phyloP scores from a whole-genome alignment of 2,797 vertebrate genomes.

The Sebastes kiyomatsui region DNA sequence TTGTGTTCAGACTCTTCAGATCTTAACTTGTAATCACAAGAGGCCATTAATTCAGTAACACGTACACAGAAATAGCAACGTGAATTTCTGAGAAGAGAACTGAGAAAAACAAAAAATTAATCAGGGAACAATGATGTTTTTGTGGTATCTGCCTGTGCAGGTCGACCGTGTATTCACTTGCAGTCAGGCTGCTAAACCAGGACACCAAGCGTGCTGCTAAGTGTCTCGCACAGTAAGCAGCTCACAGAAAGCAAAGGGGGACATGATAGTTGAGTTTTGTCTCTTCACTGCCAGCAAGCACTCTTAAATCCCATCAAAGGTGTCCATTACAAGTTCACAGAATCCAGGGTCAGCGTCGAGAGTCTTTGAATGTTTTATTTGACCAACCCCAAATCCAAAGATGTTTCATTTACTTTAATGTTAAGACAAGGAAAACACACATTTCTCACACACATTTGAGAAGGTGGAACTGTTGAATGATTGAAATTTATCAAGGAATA shows the following conservation, averaged over 20 bases:
- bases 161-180: neutral
- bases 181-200: conserved; percentile 23
- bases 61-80: no score
- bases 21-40: no score
- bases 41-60: no score
- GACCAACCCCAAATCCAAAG: neutral
- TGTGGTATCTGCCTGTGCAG: neutral
- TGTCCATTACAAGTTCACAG: neutral
- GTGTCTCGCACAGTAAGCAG: conserved; percentile 59
- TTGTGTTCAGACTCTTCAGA: no score
- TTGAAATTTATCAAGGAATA: neutral
- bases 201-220: conserved; percentile 27
- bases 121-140: no score
- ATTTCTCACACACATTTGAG: neutral
- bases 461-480: neutral
- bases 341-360: neutral
- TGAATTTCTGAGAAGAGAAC: no score
- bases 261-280: conserved; percentile 13
- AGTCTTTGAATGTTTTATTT: neutral
- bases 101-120: no score
- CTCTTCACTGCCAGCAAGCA: conserved; percentile 9
- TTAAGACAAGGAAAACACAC: neutral
- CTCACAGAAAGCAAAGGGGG: conserved; percentile 50
- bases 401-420: neutral
- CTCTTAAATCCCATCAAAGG: conserved; percentile 52